A percentile compares a stretch with the other conserved stretches of the same genome.
These are phyloP conservation scores for Dione juno DNA, from an alignment of 2,888 invertebrate species.

Conservation along the genomic window DNA sequence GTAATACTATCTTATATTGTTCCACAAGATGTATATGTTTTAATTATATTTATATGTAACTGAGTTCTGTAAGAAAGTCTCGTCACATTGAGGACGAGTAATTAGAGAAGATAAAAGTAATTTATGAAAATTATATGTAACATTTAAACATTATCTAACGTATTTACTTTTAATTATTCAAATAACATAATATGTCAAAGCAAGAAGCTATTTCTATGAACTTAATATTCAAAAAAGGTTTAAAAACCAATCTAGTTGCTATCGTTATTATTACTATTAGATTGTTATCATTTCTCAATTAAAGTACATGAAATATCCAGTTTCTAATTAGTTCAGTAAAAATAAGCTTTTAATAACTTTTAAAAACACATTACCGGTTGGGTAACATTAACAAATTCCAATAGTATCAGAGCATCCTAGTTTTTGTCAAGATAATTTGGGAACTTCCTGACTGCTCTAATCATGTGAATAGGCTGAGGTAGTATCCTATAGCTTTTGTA, in stretches of 20 bases:
- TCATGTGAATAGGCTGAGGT: constrained; percentile 66
- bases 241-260: constrained; percentile 14
- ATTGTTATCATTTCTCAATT: constrained; percentile 3
- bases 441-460: constrained; percentile 71
- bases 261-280: constrained; percentile 5
- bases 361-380: constrained; percentile 20
- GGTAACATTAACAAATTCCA: constrained; percentile 16
- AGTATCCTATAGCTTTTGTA: constrained; percentile 80
- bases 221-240: not conserved
- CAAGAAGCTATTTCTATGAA: not conserved
- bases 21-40: not conserved
- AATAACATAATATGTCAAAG: not conserved
- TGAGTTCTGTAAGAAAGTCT: not conserved
- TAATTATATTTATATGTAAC: not conserved
- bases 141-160: not conserved
- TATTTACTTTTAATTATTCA: constrained; percentile 19
- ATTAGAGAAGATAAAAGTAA: constrained; percentile 16
- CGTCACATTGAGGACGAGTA: not conserved
- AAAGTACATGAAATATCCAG: constrained; percentile 6
- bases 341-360: not conserved
- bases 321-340: constrained; percentile 14
- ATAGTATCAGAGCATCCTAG: constrained; percentile 11
- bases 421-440: constrained; percentile 44
- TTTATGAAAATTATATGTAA: not conserved
- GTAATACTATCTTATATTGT: too few relatives aligned